Percentiles rank a stretch among this genome's conserved stretches.
Evolutionary conservation across 2,797 vertebrate genomes (phyloP).

Genomic region (Mus spretus): DNA sequence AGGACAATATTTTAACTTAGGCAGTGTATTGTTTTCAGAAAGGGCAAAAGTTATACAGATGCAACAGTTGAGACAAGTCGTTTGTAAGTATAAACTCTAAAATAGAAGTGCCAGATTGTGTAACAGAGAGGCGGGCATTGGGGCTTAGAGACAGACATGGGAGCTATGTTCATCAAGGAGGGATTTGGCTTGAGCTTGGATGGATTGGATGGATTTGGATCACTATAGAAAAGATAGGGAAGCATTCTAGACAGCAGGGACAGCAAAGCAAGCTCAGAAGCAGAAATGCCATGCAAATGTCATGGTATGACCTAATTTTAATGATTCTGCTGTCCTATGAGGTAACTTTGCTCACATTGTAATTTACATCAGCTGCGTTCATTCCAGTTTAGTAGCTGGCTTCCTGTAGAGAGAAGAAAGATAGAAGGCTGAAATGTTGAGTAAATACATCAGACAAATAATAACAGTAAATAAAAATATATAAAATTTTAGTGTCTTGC

Average conservation of each 20-base stretch:
- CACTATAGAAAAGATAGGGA: conserved; percentile 39
- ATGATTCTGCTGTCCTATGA: conserved; percentile 59
- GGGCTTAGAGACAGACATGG: conserved; percentile 36
- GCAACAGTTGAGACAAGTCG: conserved; percentile 53
- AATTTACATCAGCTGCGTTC: conserved; percentile 78
- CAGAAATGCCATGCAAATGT: conserved; percentile 83
- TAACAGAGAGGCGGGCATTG: conserved; percentile 17
- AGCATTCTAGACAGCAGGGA: conserved; percentile 59
- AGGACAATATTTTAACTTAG: neutral
- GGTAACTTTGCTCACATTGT: conserved; percentile 76
- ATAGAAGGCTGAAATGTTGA: conserved; percentile 61
- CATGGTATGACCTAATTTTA: conserved; percentile 75
- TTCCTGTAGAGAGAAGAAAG: conserved; percentile 67
- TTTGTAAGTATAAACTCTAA: conserved; percentile 58
- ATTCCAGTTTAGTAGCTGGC: conserved; percentile 61
- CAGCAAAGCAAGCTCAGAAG: conserved; percentile 72
- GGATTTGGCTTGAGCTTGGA: conserved; percentile 78
- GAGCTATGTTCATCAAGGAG: conserved; percentile 69
- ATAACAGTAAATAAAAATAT: conserved; percentile 44
- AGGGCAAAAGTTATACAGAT: neutral
- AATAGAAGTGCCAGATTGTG: conserved; percentile 62
- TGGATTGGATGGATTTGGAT: conserved; percentile 77
- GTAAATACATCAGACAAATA: conserved; percentile 74
- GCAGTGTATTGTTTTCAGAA: neutral
- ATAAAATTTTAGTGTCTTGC: conserved; percentile 34